Evolutionary conservation across 2,888 invertebrate species (phyloP).

Genomic region (Cheilosia soror): DNA sequence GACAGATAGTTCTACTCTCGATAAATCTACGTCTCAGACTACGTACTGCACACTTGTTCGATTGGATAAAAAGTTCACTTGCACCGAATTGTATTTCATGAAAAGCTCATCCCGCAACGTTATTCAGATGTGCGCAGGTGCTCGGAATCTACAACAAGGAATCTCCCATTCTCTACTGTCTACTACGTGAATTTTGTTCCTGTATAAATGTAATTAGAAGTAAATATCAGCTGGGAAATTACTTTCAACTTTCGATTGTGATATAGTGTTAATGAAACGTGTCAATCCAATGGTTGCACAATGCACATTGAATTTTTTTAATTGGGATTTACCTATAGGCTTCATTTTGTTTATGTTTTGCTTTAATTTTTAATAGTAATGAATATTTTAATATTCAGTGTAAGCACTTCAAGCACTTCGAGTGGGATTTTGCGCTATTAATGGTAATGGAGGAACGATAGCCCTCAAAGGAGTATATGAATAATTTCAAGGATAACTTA

Average conservation of each 20-base stretch:
- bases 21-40: conserved; percentile 70
- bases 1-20: conserved; percentile 60
- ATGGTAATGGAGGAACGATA: too few relatives aligned
- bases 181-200: conserved; percentile 50
- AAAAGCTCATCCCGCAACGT: conserved; percentile 31
- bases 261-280: conserved; percentile 41
- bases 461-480: too few relatives aligned
- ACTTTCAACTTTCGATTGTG: conserved; percentile 58
- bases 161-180: conserved; percentile 47
- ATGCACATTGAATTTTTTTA: background rate
- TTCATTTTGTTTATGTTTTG: background rate
- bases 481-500: too few relatives aligned
- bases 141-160: conserved; percentile 30
- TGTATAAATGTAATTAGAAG: conserved; percentile 66
- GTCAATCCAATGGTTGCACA: background rate
- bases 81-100: conserved; percentile 53
- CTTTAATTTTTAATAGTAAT: background rate
- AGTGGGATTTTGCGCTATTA: too few relatives aligned
- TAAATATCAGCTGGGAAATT: conserved; percentile 71
- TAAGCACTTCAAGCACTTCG: too few relatives aligned
- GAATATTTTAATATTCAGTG: too few relatives aligned
- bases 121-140: conserved; percentile 62
- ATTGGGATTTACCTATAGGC: background rate
- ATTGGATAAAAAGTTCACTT: conserved; percentile 71
- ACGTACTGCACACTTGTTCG: conserved; percentile 74